Conservation (phyloP, 2,797 vertebrate species). For the Pangasius macronema region DNA sequence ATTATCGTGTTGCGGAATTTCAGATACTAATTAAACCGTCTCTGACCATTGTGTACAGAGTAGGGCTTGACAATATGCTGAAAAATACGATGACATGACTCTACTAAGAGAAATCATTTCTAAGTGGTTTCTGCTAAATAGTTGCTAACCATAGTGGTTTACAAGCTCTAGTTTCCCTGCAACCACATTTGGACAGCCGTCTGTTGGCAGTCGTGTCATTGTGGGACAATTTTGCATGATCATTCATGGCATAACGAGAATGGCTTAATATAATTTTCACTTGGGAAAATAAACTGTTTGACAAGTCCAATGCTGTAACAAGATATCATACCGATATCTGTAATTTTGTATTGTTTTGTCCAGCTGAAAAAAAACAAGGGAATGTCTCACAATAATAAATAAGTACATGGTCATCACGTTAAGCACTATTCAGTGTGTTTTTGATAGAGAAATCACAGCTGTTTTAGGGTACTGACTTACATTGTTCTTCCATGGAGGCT, state of each 20-base stretch:
- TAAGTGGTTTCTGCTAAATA: conserved; percentile 42
- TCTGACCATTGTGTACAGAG: conserved; percentile 9
- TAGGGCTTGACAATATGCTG: conserved; percentile 1
- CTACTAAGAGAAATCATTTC: conserved; percentile 32
- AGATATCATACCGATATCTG: not conserved
- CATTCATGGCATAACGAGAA: conserved; percentile 12
- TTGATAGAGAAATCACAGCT: not conserved
- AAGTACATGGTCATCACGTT: not conserved
- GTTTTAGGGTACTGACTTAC: conserved; percentile 64
- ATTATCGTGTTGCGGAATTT: conserved; percentile 17
- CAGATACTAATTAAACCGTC: conserved; percentile 24
- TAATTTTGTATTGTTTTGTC: not conserved
- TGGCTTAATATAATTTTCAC: conserved; percentile 21
- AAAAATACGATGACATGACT: conserved; percentile 30
- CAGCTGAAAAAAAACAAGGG: not conserved
- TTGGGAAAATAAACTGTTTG: conserved; percentile 22
- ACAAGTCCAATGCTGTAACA: not conserved
- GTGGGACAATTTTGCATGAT: conserved; percentile 24
- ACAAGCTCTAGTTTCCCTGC: conserved; percentile 28
- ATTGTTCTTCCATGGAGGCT: conserved; percentile 75
- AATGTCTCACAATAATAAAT: too few species aligned
- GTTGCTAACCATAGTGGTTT: conserved; percentile 34
- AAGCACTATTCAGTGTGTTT: not conserved
- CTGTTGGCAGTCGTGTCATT: conserved; percentile 26
- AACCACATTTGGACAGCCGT: conserved; percentile 32